Evolutionary conservation across 2,113 vertebrate species (phyloP).

Genomic region (Prinia subflava): DNA sequence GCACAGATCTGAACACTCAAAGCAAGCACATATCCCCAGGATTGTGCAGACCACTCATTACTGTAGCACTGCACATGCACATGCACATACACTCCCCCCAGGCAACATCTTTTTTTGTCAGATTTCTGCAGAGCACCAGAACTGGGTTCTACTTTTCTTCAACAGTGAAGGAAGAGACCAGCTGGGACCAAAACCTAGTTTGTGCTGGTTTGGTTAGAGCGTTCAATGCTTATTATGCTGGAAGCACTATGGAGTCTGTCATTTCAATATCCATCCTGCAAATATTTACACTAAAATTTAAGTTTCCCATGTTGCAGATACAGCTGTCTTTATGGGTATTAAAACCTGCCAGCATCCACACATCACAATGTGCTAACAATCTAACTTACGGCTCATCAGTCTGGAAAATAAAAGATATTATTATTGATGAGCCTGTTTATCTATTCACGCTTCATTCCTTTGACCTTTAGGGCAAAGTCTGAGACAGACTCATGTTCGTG

Average conservation of each 20-base stretch:
- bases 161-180: background rate
- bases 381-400: background rate
- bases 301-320: background rate
- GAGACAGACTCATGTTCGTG: background rate
- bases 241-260: background rate
- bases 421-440: conserved; percentile 28
- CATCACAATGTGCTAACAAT: background rate
- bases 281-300: conserved; percentile 23
- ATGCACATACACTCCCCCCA: background rate
- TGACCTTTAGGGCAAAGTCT: conserved; percentile 17
- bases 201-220: background rate
- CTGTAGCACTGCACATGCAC: background rate
- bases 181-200: background rate
- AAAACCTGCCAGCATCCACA: background rate
- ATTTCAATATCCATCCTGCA: background rate
- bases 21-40: background rate
- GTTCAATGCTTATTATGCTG: background rate
- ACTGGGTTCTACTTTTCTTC: background rate
- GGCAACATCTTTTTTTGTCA: background rate
- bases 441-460: background rate
- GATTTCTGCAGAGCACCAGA: background rate
- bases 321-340: background rate
- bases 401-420: conserved; percentile 29
- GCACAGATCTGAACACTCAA: background rate
- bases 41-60: background rate